phyloP scores from a whole-genome alignment of 2,797 vertebrate genomes.

The Meriones psammophilus region DNA sequence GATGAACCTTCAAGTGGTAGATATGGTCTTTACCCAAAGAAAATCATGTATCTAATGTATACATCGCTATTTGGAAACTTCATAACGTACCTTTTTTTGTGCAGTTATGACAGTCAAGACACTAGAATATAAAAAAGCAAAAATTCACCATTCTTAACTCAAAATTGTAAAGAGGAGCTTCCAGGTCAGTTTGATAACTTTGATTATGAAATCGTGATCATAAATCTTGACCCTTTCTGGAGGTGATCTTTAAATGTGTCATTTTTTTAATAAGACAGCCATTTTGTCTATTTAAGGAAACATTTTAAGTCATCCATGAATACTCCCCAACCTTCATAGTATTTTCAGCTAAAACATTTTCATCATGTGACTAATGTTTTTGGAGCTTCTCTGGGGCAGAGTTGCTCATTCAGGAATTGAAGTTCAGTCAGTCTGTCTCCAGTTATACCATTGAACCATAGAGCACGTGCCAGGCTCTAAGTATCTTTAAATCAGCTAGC shows the following conservation, averaged over 20 bases:
- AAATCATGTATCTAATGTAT: neutral
- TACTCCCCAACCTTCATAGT: neutral
- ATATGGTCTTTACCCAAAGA: neutral
- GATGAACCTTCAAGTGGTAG: neutral
- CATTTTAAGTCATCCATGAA: neutral
- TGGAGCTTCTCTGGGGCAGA: neutral
- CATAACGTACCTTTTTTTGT: neutral
- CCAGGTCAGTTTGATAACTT: neutral
- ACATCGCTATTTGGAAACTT: neutral
- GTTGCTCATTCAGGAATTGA: slow-evolving; percentile 55
- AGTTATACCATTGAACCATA: slow-evolving; percentile 51
- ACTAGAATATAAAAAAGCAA: neutral
- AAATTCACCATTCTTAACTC: neutral
- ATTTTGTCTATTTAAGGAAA: neutral
- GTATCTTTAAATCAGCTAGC: neutral
- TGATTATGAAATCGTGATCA: neutral
- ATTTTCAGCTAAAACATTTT: slow-evolving; percentile 42
- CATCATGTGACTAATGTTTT: neutral
- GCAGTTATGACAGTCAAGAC: neutral
- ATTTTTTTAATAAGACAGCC: neutral
- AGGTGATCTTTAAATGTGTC: neutral
- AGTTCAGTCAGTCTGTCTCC: slow-evolving; percentile 18
- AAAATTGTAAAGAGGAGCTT: neutral
- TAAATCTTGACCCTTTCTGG: neutral
- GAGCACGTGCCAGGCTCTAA: neutral